Conservation (phyloP, 2,888 invertebrate genomes). For the Philereme transversata region DNA sequence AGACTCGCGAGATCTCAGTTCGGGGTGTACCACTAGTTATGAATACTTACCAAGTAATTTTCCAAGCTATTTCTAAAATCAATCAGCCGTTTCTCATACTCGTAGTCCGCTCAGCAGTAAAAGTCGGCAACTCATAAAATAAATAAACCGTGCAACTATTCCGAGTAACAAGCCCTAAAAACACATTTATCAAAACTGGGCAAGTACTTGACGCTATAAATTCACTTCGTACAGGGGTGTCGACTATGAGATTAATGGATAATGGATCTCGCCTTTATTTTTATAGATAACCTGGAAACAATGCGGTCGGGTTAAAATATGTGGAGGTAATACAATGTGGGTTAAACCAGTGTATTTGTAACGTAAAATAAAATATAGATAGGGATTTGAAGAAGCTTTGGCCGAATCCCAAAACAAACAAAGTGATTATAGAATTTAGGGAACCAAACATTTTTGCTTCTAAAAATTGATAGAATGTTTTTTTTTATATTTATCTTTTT, state of each 20-base stretch:
- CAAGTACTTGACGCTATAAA: slow-evolving; percentile 61
- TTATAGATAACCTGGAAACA: slow-evolving; percentile 44
- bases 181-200: slow-evolving; percentile 62
- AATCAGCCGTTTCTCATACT: slow-evolving; percentile 32
- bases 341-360: slow-evolving; percentile 11
- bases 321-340: slow-evolving; percentile 17
- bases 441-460: no score
- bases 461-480: no score
- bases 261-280: slow-evolving; percentile 45
- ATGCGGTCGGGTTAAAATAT: slow-evolving; percentile 30
- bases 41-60: neutral
- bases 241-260: slow-evolving; percentile 52
- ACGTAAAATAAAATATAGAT: slow-evolving; percentile 12
- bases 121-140: slow-evolving; percentile 48
- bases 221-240: slow-evolving; percentile 46
- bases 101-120: slow-evolving; percentile 40
- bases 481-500: no score
- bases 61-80: slow-evolving; percentile 11
- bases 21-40: no score
- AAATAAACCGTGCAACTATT: slow-evolving; percentile 60
- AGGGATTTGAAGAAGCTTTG: neutral
- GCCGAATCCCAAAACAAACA: no score
- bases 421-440: no score
- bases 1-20: no score
- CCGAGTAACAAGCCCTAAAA: slow-evolving; percentile 55